Evolutionary conservation across 2,888 invertebrate species (phyloP).

Genomic region (Drosophila infuscata): DNA sequence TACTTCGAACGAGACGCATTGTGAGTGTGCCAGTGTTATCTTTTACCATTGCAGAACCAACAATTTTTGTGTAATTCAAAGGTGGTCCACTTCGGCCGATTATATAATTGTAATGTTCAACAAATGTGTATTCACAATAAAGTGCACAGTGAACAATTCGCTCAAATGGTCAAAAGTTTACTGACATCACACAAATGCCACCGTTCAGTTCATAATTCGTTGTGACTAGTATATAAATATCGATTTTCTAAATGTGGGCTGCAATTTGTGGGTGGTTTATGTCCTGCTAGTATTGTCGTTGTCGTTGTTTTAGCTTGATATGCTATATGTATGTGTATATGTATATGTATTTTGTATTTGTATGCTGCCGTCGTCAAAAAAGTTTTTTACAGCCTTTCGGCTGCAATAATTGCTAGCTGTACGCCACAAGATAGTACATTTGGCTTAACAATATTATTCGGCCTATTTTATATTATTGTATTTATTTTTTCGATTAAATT

Average conservation of each 20-base stretch:
- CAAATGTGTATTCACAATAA: conserved; percentile 21
- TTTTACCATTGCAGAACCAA: conserved; percentile 87
- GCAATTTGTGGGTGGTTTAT: conserved; percentile 53
- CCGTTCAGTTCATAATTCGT: conserved; percentile 10
- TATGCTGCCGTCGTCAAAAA: conserved; percentile 17
- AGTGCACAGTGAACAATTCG: conserved; percentile 14
- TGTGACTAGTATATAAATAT: conserved; percentile 60
- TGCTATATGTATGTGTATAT: not conserved
- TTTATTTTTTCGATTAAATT: conserved; percentile 12
- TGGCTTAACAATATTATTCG: conserved; percentile 74
- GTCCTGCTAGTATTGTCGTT: conserved; percentile 23
- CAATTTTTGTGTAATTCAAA: conserved; percentile 26
- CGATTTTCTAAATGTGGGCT: conserved; percentile 67
- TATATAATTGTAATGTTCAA: conserved; percentile 43
- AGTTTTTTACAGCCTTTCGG: conserved; percentile 55
- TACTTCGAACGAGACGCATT: conserved; percentile 96
- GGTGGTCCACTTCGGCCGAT: conserved; percentile 21
- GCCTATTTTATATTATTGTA: conserved; percentile 65
- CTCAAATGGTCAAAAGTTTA: conserved; percentile 14
- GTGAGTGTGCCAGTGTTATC: conserved; percentile 94
- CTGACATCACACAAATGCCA: conserved; percentile 1
- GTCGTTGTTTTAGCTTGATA: conserved; percentile 10
- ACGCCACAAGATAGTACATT: conserved; percentile 83
- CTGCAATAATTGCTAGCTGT: conserved; percentile 79
- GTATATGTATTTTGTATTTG: conserved; percentile 17